phyloP scores from a whole-genome alignment of 2,113 vertebrate genomes.

The Actenoides lindsayi region DNA sequence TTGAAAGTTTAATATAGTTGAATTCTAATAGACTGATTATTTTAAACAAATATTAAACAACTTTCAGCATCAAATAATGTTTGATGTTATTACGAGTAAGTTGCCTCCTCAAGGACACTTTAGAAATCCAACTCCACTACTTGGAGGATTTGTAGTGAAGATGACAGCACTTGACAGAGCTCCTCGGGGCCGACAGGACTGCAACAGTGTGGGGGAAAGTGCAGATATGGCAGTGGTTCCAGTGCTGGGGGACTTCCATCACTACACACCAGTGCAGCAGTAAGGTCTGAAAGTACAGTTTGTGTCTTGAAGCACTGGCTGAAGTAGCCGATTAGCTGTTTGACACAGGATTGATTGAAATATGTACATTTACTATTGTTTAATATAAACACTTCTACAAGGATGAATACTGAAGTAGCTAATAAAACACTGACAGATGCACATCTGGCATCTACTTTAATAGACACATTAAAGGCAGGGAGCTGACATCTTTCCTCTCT shows the following conservation, averaged over 20 bases:
- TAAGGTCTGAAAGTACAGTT: background rate
- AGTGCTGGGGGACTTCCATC: background rate
- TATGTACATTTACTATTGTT: background rate
- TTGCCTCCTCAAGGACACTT: background rate
- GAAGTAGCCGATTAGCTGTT: background rate
- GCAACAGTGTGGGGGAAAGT: background rate
- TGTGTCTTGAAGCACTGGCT: background rate
- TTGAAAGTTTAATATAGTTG: background rate
- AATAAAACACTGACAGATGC: background rate
- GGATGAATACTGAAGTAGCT: background rate
- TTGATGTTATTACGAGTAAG: background rate
- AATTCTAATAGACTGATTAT: background rate
- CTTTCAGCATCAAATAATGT: background rate
- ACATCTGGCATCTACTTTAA: background rate
- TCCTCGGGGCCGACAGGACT: background rate
- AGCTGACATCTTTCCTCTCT: background rate
- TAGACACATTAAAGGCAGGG: background rate
- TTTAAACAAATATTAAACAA: background rate
- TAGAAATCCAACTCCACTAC: background rate
- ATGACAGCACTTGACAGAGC: accelerated
- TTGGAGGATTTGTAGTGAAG: background rate
- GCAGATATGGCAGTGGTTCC: background rate
- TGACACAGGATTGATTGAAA: background rate
- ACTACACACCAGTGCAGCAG: background rate
- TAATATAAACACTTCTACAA: background rate